Conservation (phyloP, 2,113 vertebrate species). For the Chaetorhynchus papuensis region DNA sequence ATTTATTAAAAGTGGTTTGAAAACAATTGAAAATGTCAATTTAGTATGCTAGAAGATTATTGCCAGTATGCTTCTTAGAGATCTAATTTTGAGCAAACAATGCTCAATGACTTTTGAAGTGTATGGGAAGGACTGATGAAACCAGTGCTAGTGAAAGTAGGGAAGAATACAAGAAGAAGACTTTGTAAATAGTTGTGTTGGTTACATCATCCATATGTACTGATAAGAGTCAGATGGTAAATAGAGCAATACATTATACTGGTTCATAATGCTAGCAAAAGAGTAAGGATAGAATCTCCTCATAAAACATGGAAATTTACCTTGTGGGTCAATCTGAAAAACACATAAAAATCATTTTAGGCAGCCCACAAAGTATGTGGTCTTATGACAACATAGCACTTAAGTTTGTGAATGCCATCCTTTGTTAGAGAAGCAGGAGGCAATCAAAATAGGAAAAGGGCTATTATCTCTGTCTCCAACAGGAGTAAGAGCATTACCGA, state of each 20-base stretch:
- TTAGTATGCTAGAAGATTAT: not conserved
- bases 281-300: not conserved
- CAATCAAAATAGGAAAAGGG: not conserved
- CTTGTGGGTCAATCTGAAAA: not conserved
- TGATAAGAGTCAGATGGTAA: not conserved
- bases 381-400: not conserved
- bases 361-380: not conserved
- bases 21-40: not conserved
- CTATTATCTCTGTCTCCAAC: not conserved
- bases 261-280: not conserved
- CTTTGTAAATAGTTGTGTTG: not conserved
- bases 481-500: not conserved
- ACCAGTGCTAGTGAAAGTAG: not conserved
- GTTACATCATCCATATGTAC: not conserved
- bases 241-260: not conserved
- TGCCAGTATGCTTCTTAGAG: not conserved
- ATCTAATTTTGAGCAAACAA: not conserved
- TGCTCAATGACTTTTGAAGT: not conserved
- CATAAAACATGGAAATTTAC: not conserved
- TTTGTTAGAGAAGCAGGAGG: not conserved
- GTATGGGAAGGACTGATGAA: not conserved
- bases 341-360: not conserved
- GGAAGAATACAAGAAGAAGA: not conserved
- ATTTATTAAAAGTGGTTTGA: not conserved
- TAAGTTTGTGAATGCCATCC: not conserved